Percentiles rank a stretch among this genome's conserved stretches.
Conservation (phyloP, 2,797 vertebrate species). For the Sciurus vulgaris region DNA sequence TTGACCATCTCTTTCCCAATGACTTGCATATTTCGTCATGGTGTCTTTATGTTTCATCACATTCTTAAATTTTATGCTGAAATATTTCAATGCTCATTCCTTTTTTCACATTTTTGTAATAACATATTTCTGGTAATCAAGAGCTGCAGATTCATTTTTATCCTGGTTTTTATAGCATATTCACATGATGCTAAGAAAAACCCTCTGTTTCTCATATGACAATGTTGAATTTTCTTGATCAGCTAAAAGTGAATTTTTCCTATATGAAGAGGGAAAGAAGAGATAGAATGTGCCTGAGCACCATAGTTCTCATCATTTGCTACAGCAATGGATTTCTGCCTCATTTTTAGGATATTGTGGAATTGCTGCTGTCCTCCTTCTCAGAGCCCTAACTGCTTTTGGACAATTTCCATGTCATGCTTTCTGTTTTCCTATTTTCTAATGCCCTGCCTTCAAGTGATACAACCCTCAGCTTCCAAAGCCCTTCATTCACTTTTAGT, state of each 20-base stretch:
- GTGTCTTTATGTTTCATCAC: not conserved
- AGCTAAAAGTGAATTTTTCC: not conserved
- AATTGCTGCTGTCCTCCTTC: not conserved
- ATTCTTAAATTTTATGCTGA: not conserved
- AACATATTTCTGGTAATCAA: not conserved
- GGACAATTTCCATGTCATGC: not conserved
- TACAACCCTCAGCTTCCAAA: not conserved
- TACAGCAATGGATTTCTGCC: not conserved
- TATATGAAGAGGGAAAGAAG: not conserved
- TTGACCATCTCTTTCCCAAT: not conserved
- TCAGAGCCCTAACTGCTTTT: not conserved
- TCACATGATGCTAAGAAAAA: not conserved
- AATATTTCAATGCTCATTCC: not conserved
- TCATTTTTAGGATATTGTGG: not conserved
- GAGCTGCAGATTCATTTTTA: not conserved
- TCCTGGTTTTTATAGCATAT: not conserved
- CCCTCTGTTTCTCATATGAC: not conserved
- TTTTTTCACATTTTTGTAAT: conserved; percentile 7
- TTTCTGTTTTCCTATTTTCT: not conserved
- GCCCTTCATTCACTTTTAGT: not conserved
- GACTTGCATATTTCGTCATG: not conserved
- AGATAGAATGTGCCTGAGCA: not conserved
- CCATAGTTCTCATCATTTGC: not conserved
- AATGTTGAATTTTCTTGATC: not conserved
- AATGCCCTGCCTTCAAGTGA: not conserved